Percentiles rank a stretch among this genome's conserved stretches.
Conservation (phyloP, 2,888 invertebrate genomes). For the Hartigia nigra region DNA sequence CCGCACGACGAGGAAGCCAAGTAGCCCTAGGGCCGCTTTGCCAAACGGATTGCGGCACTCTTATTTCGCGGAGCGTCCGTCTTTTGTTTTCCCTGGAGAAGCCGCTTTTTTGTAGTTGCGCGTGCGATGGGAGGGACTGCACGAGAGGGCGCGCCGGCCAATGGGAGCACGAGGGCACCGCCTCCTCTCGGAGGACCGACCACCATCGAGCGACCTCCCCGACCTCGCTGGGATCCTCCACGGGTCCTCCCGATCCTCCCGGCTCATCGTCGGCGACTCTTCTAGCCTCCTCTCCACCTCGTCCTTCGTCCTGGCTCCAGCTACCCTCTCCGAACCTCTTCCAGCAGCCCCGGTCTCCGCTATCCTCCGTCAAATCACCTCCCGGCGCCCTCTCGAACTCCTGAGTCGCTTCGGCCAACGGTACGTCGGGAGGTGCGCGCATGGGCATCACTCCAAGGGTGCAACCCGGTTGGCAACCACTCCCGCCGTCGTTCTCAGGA, state of each 20-base stretch:
- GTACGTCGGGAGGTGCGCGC: slow-evolving; percentile 5
- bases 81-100: slow-evolving; percentile 25
- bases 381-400: background rate
- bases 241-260: background rate
- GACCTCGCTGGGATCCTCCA: slow-evolving; percentile 6
- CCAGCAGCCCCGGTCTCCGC: slow-evolving; percentile 4
- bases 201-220: slow-evolving; percentile 10
- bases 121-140: slow-evolving; percentile 57
- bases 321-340: slow-evolving; percentile 9
- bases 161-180: slow-evolving; percentile 47
- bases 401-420: background rate
- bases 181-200: slow-evolving; percentile 42
- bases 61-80: slow-evolving; percentile 8
- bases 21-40: background rate
- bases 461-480: slow-evolving; percentile 1
- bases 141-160: slow-evolving; percentile 45
- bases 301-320: slow-evolving; percentile 12
- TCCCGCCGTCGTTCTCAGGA: slow-evolving; percentile 3
- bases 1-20: background rate
- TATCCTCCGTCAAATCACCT: background rate
- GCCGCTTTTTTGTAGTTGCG: slow-evolving; percentile 36
- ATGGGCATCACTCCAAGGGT: slow-evolving; percentile 3
- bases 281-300: slow-evolving; percentile 7
- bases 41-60: slow-evolving; percentile 9
- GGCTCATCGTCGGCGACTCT: slow-evolving; percentile 5